A percentile compares a stretch with the other conserved stretches of the same genome.
Conservation (phyloP, 2,888 invertebrate genomes). For the Adineta ricciae region DNA sequence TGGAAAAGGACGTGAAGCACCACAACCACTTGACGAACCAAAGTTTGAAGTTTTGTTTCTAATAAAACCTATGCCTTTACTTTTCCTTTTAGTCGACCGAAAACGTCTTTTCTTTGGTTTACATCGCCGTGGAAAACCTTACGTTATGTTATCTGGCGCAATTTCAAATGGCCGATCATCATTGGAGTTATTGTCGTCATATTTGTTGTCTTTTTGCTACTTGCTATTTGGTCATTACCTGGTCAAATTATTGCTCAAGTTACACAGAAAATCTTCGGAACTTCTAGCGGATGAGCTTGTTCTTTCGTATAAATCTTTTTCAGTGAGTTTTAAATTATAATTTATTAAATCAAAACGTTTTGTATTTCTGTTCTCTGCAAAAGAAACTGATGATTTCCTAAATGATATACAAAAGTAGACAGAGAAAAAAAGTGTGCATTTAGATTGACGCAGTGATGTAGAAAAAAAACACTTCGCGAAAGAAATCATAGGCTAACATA, state of each 20-base stretch:
- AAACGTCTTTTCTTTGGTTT: conserved; percentile 33
- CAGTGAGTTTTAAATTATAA: too few relatives aligned
- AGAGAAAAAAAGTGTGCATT: too few relatives aligned
- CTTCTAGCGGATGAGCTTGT: too few relatives aligned
- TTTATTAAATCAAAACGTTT: too few relatives aligned
- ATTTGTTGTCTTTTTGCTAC: background rate
- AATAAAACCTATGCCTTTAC: background rate
- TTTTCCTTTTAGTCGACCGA: conserved; percentile 17
- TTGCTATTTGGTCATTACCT: background rate
- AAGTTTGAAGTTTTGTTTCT: conserved; percentile 8
- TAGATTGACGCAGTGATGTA: too few relatives aligned
- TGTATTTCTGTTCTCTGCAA: too few relatives aligned
- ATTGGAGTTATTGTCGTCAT: background rate
- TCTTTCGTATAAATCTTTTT: too few relatives aligned
- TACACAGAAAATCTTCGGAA: background rate
- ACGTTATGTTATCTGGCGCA: conserved; percentile 27
- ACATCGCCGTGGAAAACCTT: conserved; percentile 26
- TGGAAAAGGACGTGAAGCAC: conserved; percentile 25
- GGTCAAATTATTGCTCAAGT: background rate
- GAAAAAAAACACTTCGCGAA: too few relatives aligned
- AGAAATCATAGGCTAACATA: too few relatives aligned
- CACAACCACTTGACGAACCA: conserved; percentile 23
- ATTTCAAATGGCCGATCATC: conserved; percentile 23
- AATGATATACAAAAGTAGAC: too few relatives aligned
- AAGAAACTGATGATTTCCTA: too few relatives aligned